A percentile compares a stretch with the other conserved stretches of the same genome.
phyloP scores from a whole-genome alignment of 2,113 vertebrate genomes.

The Trogon melanurus region DNA sequence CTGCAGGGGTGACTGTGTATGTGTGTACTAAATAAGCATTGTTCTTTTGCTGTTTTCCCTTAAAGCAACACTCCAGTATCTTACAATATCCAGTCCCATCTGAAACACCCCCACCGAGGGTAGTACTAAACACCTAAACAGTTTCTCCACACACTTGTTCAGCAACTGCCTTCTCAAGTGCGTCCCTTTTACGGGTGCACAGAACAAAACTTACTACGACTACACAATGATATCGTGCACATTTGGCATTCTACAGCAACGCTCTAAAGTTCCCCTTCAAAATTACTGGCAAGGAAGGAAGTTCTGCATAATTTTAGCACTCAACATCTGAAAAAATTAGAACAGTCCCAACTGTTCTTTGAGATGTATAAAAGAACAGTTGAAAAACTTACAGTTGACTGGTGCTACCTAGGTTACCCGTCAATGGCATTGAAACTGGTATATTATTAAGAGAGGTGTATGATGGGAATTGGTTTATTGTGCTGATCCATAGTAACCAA shows the following conservation, averaged over 20 bases:
- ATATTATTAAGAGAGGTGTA: slow-evolving; percentile 83
- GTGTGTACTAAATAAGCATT: not conserved
- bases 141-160: not conserved
- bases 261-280: slow-evolving; percentile 38
- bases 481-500: slow-evolving; percentile 82
- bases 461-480: slow-evolving; percentile 85
- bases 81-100: not conserved
- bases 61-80: not conserved
- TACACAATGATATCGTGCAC: not conserved
- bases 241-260: not conserved
- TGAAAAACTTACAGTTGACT: slow-evolving; percentile 80
- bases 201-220: not conserved
- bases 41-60: not conserved
- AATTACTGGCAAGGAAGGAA: slow-evolving; percentile 35
- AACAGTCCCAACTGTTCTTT: slow-evolving; percentile 48
- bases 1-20: not conserved
- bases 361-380: slow-evolving; percentile 67
- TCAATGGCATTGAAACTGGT: slow-evolving; percentile 79
- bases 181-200: not conserved
- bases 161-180: not conserved
- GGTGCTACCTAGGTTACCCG: slow-evolving; percentile 86
- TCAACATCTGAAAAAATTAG: slow-evolving; percentile 57
- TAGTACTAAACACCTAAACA: not conserved
- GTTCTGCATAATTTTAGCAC: slow-evolving; percentile 26
- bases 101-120: not conserved